A percentile compares a stretch with the other conserved stretches of the same genome.
phyloP scores from a whole-genome alignment of 2,797 vertebrate species.

The Microcaecilia unicolor region DNA sequence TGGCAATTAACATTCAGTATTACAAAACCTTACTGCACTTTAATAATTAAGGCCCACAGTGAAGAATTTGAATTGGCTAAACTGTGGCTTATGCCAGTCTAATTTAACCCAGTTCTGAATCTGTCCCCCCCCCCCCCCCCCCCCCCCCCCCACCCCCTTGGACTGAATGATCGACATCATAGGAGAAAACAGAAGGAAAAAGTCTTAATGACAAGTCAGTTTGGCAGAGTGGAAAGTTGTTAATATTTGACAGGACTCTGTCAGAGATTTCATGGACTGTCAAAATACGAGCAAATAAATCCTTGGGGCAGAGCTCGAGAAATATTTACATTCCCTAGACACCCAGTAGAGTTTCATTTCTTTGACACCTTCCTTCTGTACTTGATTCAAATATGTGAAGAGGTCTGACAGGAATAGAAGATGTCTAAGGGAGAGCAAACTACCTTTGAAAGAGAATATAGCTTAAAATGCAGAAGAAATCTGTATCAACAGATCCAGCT shows the following conservation, averaged over 20 bases:
- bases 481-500: conserved; percentile 5
- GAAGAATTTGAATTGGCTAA: too few species aligned
- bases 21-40: too few species aligned
- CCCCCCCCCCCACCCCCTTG: too few species aligned
- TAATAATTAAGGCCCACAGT: too few species aligned
- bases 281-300: conserved; percentile 75
- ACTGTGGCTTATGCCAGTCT: too few species aligned
- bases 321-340: conserved; percentile 81
- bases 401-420: conserved; percentile 68
- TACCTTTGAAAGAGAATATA: conserved; percentile 38
- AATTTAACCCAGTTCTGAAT: conserved; percentile 14
- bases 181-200: conserved; percentile 41
- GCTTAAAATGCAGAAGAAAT: conserved; percentile 8
- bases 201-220: conserved; percentile 47
- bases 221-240: conserved; percentile 52
- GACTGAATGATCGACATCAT: conserved; percentile 46
- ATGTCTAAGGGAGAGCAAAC: conserved; percentile 64
- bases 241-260: conserved; percentile 80
- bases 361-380: conserved; percentile 79
- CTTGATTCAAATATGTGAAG: conserved; percentile 63
- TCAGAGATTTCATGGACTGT: conserved; percentile 76
- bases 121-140: too few species aligned
- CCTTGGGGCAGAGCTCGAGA: conserved; percentile 63
- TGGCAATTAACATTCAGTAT: too few species aligned
- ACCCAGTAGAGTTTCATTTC: conserved; percentile 59